A percentile compares a stretch with the other conserved stretches of the same genome.
These are phyloP conservation scores for Zelostemma sp. DNA, from an alignment of 1,140 invertebrate species.

Conservation along the genomic window DNA sequence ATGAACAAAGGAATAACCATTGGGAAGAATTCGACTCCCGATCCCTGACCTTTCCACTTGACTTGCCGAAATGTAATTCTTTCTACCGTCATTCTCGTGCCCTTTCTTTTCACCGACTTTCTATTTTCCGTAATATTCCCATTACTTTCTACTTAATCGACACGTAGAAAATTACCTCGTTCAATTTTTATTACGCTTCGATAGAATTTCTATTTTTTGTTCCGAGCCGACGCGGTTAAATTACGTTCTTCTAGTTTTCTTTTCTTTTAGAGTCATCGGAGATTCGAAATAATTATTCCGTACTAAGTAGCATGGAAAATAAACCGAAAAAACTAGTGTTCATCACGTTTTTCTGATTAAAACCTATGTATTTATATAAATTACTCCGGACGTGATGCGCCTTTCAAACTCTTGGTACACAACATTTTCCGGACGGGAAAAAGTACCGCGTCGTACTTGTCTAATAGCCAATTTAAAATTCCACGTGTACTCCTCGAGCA, in stretches of 20 bases:
- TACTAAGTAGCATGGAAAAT: no score
- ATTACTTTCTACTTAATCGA: constrained; percentile 3
- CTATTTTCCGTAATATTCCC: constrained; percentile 7
- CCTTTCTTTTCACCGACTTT: constrained; percentile 16
- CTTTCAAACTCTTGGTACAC: constrained; percentile 3
- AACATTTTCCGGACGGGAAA: no score
- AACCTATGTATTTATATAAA: no score
- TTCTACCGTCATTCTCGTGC: constrained; percentile 3
- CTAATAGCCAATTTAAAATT: constrained; percentile 36
- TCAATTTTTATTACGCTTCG: not conserved
- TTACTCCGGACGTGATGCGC: no score
- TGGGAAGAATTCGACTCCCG: constrained; percentile 40
- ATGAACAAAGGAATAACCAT: constrained; percentile 65
- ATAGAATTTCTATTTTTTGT: not conserved
- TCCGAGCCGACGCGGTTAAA: not conserved
- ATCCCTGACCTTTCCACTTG: constrained; percentile 37
- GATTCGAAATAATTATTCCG: no score
- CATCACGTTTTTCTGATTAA: constrained; percentile 25
- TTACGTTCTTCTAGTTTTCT: constrained; percentile 18
- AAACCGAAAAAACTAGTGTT: constrained; percentile 8
- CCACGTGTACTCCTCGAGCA: constrained; percentile 42
- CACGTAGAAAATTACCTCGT: not conserved
- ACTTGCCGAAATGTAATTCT: constrained; percentile 26
- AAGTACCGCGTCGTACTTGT: constrained; percentile 2
- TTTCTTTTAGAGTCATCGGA: no score